phyloP scores from a whole-genome alignment of 23 tunicate genomes.

The Ciona savignyi region DNA sequence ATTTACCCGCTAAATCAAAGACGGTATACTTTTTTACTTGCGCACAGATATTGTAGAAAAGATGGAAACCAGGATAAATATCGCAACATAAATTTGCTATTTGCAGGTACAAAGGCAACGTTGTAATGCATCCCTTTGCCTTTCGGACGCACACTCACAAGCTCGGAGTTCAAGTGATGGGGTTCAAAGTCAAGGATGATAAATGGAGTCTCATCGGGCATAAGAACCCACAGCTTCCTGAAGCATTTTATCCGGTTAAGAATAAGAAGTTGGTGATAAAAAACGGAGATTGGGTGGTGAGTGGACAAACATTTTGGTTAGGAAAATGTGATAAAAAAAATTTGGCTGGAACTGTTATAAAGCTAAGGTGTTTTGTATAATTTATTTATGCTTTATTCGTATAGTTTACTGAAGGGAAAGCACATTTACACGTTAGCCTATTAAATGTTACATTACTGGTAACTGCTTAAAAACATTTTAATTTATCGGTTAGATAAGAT shows the following conservation, averaged over 20 bases:
- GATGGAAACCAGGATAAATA: neutral
- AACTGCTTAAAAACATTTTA: no score
- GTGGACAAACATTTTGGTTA: no score
- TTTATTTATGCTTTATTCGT: neutral
- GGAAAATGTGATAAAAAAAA: no score
- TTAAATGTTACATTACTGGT: no score
- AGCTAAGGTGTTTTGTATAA: neutral
- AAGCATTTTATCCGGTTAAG: constrained; percentile 40
- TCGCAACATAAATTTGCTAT: neutral
- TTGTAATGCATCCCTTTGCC: constrained; percentile 47
- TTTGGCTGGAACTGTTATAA: no score
- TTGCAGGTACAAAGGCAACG: constrained; percentile 17
- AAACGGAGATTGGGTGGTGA: constrained; percentile 37
- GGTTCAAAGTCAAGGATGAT: constrained; percentile 23
- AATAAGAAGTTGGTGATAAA: constrained; percentile 20
- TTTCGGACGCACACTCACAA: constrained; percentile 50
- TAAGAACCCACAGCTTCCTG: constrained; percentile 38
- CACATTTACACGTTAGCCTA: no score
- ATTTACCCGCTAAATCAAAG: neutral
- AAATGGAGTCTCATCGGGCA: constrained; percentile 35
- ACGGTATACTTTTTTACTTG: neutral
- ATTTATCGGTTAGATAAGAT: no score
- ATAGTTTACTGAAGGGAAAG: no score
- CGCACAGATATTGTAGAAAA: neutral
- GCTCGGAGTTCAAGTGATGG: constrained; percentile 19